phyloP scores from a whole-genome alignment of 2,113 vertebrate species.

The Phalacrocorax pelagicus region DNA sequence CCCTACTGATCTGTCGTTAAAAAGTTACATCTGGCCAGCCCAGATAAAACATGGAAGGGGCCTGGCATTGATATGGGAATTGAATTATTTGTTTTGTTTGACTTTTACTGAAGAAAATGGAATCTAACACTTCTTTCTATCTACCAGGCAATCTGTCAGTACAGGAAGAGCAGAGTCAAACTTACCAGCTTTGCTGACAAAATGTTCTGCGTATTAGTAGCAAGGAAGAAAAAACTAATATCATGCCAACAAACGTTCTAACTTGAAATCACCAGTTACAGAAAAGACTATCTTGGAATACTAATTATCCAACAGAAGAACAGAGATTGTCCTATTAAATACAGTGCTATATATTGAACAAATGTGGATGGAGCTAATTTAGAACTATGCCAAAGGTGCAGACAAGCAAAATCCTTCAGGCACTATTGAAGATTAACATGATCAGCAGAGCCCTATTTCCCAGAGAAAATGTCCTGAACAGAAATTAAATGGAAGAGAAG shows the following conservation, averaged over 20 bases:
- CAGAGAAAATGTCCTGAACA: background rate
- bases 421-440: background rate
- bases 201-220: background rate
- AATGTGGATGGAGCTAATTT: background rate
- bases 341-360: background rate
- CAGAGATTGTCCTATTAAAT: background rate
- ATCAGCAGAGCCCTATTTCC: conserved; percentile 9
- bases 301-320: conserved; percentile 29
- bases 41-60: background rate
- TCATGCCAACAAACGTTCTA: conserved; percentile 11
- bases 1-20: background rate
- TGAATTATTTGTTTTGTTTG: conserved; percentile 2
- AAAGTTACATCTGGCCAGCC: background rate
- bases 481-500: conserved; percentile 10
- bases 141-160: background rate
- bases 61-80: background rate
- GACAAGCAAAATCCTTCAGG: conserved; percentile 6
- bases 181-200: conserved; percentile 19
- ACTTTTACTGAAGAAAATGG: conserved; percentile 27
- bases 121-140: background rate
- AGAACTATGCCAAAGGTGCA: conserved; percentile 22
- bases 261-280: conserved; percentile 17
- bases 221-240: conserved; percentile 12
- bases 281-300: conserved; percentile 24
- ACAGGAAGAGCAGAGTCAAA: conserved; percentile 1